These are phyloP conservation scores for Argyra leucocephala DNA, from an alignment of 2,888 invertebrate genomes.

Conservation along the genomic window DNA sequence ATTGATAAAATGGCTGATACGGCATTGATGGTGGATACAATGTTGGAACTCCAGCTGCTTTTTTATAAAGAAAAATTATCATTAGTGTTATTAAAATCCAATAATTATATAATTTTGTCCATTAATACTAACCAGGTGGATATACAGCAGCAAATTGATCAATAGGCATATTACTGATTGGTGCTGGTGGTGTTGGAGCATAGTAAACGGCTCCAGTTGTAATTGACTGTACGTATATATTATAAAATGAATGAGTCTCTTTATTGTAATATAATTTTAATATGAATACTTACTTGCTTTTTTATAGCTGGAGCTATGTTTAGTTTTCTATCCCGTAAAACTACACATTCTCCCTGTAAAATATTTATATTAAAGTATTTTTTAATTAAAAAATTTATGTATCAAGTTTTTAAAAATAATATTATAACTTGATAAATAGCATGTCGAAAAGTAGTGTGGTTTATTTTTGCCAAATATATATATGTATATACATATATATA, in stretches of 20 bases:
- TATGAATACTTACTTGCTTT: slow-evolving; percentile 54
- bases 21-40: slow-evolving; percentile 46
- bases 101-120: too few relatives aligned
- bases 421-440: neutral
- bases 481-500: neutral
- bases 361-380: too few relatives aligned
- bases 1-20: slow-evolving; percentile 46
- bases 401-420: neutral
- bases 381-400: too few relatives aligned
- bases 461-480: neutral
- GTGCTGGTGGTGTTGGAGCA: slow-evolving; percentile 44
- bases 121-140: slow-evolving; percentile 38
- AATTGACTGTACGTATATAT: slow-evolving; percentile 35
- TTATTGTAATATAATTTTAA: neutral
- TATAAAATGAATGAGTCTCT: neutral
- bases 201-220: slow-evolving; percentile 45
- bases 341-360: slow-evolving; percentile 59
- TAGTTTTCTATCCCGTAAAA: slow-evolving; percentile 68
- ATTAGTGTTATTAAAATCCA: neutral
- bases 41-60: slow-evolving; percentile 44
- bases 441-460: neutral
- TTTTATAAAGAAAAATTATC: slow-evolving; percentile 14
- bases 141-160: slow-evolving; percentile 45
- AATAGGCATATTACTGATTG: slow-evolving; percentile 44
- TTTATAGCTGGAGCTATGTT: slow-evolving; percentile 81